Evolutionary conservation across 1,140 invertebrate genomes (phyloP).

Genomic region (Rhyacophila brunnea): DNA sequence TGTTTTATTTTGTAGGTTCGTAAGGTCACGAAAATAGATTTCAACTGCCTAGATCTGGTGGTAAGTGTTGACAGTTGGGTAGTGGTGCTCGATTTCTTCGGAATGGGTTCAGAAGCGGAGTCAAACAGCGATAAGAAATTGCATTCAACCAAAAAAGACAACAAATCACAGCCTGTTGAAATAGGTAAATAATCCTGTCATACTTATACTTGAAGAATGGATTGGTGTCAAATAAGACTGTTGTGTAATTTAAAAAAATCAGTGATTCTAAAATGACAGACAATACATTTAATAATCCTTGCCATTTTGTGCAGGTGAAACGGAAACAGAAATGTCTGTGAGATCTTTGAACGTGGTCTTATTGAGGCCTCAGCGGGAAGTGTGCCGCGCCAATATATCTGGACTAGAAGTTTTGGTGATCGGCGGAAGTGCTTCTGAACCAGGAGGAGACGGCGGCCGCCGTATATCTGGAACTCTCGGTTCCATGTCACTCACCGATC

Average conservation of each 20-base stretch:
- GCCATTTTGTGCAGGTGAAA: too few species aligned
- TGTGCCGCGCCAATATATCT: slow-evolving; percentile 35
- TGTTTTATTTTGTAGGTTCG: slow-evolving; percentile 40
- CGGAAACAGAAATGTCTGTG: slow-evolving; percentile 31
- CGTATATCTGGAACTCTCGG: slow-evolving; percentile 66
- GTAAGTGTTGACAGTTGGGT: slow-evolving; percentile 94
- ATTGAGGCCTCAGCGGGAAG: slow-evolving; percentile 27
- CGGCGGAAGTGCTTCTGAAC: slow-evolving; percentile 41
- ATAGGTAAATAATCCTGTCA: slow-evolving; percentile 14
- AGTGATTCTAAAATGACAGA: too few species aligned
- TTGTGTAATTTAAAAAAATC: too few species aligned
- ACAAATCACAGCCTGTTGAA: slow-evolving; percentile 13
- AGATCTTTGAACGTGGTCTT: slow-evolving; percentile 31
- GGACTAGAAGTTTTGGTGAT: slow-evolving; percentile 30
- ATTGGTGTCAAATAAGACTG: too few species aligned
- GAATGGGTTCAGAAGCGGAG: slow-evolving; percentile 59
- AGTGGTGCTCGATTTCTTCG: slow-evolving; percentile 89
- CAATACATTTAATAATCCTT: too few species aligned
- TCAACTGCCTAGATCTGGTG: slow-evolving; percentile 87
- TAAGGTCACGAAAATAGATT: slow-evolving; percentile 68
- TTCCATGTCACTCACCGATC: slow-evolving; percentile 76
- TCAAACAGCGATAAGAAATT: slow-evolving; percentile 30
- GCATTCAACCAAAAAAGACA: slow-evolving; percentile 29
- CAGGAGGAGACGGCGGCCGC: slow-evolving; percentile 41
- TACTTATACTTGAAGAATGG: too few species aligned